These are phyloP conservation scores for Ditylenchus dipsaci DNA, from an alignment of 1,140 invertebrate genomes.

Conservation along the genomic window DNA sequence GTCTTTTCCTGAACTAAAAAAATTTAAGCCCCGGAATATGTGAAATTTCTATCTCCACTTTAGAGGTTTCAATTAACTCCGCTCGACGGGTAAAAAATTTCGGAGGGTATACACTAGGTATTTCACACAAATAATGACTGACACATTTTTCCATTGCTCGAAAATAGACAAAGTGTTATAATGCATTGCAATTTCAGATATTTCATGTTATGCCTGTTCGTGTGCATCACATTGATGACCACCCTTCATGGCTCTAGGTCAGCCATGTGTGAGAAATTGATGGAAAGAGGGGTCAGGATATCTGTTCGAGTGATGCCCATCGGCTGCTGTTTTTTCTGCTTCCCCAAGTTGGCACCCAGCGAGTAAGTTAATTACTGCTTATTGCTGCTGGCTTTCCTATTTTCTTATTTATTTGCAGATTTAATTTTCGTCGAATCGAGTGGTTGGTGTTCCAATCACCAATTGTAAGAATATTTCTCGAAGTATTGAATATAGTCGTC, in stretches of 20 bases:
- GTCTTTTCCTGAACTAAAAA: too few relatives aligned
- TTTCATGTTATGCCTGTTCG: slow-evolving; percentile 43
- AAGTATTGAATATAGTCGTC: slow-evolving; percentile 49
- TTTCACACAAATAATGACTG: too few relatives aligned
- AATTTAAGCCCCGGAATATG: too few relatives aligned
- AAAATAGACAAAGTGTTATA: not conserved
- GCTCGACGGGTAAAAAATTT: too few relatives aligned
- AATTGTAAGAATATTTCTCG: slow-evolving; percentile 43
- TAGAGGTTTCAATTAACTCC: too few relatives aligned
- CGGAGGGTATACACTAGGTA: too few relatives aligned
- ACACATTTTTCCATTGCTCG: too few relatives aligned
- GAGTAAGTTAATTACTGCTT: slow-evolving; percentile 42
- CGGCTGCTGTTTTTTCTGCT: slow-evolving; percentile 42
- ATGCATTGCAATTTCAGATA: slow-evolving; percentile 6
- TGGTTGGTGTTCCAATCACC: slow-evolving; percentile 55
- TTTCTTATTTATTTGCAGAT: slow-evolving; percentile 22
- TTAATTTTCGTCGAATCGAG: slow-evolving; percentile 47
- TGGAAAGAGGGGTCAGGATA: slow-evolving; percentile 20
- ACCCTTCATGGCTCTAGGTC: slow-evolving; percentile 32
- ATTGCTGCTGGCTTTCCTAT: too few relatives aligned
- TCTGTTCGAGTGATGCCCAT: slow-evolving; percentile 34
- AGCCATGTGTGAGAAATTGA: slow-evolving; percentile 40
- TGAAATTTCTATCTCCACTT: too few relatives aligned
- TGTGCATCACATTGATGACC: slow-evolving; percentile 4
- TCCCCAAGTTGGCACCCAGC: slow-evolving; percentile 44